Conservation (phyloP, 1,140 invertebrate genomes). For the Chrysopa pallens region DNA sequence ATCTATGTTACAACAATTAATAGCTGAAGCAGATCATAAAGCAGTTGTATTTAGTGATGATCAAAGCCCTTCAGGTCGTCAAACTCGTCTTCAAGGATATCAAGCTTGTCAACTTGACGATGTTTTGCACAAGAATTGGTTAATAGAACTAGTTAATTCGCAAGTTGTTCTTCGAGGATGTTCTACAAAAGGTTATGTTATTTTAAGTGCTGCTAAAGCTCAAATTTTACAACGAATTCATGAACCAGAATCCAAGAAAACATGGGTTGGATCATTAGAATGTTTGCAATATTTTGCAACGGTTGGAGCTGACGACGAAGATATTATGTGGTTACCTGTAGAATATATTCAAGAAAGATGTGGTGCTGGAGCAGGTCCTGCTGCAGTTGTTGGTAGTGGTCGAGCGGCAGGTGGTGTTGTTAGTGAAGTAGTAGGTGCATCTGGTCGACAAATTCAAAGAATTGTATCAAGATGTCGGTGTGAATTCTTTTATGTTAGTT, state of each 20-base stretch:
- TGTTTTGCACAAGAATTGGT: constrained; percentile 81
- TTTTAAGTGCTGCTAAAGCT: constrained; percentile 88
- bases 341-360: neutral
- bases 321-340: constrained; percentile 24
- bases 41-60: constrained; percentile 86
- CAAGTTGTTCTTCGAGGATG: constrained; percentile 91
- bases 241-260: constrained; percentile 82
- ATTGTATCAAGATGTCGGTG: constrained; percentile 94
- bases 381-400: neutral
- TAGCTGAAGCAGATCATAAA: constrained; percentile 88
- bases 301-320: constrained; percentile 65
- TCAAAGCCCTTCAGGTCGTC: constrained; percentile 50
- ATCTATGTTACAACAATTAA: constrained; percentile 78
- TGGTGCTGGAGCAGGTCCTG: neutral
- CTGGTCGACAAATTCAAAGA: constrained; percentile 54
- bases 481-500: constrained; percentile 94
- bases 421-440: neutral
- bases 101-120: constrained; percentile 77
- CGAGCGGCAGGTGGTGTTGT: constrained; percentile 7
- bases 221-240: constrained; percentile 84
- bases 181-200: constrained; percentile 92
- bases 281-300: constrained; percentile 99
- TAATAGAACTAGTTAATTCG: constrained; percentile 91
- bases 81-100: constrained; percentile 66
- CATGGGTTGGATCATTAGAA: constrained; percentile 86